phyloP scores from a whole-genome alignment of 2,113 vertebrate species.

The Poicephalus gulielmi region DNA sequence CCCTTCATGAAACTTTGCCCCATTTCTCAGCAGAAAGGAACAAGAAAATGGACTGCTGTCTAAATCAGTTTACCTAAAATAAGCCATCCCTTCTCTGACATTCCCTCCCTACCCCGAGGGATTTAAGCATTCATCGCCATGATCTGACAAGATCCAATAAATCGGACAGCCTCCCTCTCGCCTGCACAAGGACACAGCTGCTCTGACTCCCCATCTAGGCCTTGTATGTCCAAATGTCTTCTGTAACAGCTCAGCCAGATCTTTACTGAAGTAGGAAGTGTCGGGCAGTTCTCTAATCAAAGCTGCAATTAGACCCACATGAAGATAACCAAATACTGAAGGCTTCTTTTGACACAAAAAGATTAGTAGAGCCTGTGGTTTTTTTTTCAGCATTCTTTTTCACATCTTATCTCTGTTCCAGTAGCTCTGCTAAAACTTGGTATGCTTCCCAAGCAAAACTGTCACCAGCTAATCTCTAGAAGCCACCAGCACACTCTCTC shows the following conservation, averaged over 20 bases:
- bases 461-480: constrained; percentile 45
- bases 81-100: background rate
- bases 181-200: constrained; percentile 56
- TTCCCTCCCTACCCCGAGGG: background rate
- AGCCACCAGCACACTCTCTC: background rate
- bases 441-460: background rate
- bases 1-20: background rate
- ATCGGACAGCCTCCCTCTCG: background rate
- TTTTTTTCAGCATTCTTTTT: background rate
- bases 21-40: background rate
- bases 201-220: constrained; percentile 35
- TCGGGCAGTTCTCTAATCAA: background rate
- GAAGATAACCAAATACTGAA: constrained; percentile 21
- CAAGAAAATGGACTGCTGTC: background rate
- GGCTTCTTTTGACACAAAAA: background rate
- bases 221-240: background rate
- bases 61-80: constrained; percentile 58
- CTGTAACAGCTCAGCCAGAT: background rate
- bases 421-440: background rate
- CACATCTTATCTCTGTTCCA: background rate
- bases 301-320: background rate
- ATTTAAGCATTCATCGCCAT: constrained; percentile 48
- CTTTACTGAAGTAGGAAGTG: background rate
- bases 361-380: background rate
- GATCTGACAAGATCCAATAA: constrained; percentile 65